These are phyloP conservation scores for Cyclargus thomasi DNA, from an alignment of 1,140 invertebrate species.

Conservation along the genomic window DNA sequence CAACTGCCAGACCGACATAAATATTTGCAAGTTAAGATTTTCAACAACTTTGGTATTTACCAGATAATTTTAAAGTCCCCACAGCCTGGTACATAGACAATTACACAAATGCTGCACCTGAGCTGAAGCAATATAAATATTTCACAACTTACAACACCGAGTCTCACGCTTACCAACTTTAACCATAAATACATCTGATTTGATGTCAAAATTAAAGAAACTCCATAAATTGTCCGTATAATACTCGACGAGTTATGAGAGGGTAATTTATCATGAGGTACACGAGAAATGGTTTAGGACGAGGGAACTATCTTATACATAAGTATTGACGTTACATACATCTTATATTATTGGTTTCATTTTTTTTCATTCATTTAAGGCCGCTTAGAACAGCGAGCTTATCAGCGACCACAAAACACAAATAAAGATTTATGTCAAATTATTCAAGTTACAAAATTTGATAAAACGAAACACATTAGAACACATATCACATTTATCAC, in stretches of 20 bases:
- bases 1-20: no score
- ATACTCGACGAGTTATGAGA: background rate
- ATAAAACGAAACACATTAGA: no score
- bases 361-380: no score
- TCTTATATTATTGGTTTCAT: no score
- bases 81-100: background rate
- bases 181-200: conserved; percentile 50
- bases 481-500: no score
- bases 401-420: no score
- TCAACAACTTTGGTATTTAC: no score
- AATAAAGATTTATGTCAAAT: no score
- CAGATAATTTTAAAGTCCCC: background rate
- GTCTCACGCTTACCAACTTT: conserved; percentile 29
- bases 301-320: background rate
- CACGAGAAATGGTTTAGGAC: background rate
- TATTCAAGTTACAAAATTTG: no score
- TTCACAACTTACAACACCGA: conserved; percentile 21
- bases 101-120: background rate
- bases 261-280: background rate
- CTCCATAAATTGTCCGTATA: background rate
- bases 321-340: background rate
- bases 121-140: conserved; percentile 6
- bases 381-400: no score
- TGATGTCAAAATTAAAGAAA: conserved; percentile 5
- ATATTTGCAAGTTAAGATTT: no score